These are phyloP conservation scores for Holothuria glaberrima DNA, from an alignment of 35 echinoderm and acorn worm genomes.

Conservation along the genomic window DNA sequence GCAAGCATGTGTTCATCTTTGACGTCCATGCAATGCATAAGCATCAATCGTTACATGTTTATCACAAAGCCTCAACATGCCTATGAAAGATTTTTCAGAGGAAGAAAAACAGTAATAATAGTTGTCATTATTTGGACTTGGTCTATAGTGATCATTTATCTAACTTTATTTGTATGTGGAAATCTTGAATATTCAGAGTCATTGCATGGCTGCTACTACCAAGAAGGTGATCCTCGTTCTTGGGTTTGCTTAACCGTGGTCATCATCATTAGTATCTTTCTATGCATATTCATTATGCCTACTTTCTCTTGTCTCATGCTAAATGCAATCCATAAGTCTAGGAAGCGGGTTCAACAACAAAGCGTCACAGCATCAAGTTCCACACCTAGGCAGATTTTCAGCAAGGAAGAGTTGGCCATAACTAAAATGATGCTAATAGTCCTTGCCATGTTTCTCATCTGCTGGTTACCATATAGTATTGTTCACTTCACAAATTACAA, in stretches of 20 bases:
- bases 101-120: neutral
- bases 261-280: neutral
- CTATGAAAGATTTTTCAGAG: neutral
- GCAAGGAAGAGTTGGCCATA: neutral
- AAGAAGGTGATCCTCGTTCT: slow-evolving; percentile 12
- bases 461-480: slow-evolving; percentile 14
- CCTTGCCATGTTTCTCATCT: neutral
- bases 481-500: slow-evolving; percentile 3
- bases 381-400: neutral
- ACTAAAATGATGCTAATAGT: slow-evolving; percentile 22
- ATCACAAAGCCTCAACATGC: neutral
- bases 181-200: neutral
- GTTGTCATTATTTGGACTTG: neutral
- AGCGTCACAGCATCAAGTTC: neutral
- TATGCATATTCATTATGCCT: slow-evolving; percentile 39
- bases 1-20: slow-evolving; percentile 19
- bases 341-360: neutral
- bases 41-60: slow-evolving; percentile 38
- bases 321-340: neutral
- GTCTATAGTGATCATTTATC: neutral
- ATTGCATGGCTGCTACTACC: neutral
- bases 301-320: neutral
- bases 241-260: slow-evolving; percentile 6
- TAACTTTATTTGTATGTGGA: slow-evolving; percentile 22
- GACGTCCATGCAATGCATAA: slow-evolving; percentile 25